phyloP scores from a whole-genome alignment of 1,140 invertebrate species.

The Cydia pomonella region DNA sequence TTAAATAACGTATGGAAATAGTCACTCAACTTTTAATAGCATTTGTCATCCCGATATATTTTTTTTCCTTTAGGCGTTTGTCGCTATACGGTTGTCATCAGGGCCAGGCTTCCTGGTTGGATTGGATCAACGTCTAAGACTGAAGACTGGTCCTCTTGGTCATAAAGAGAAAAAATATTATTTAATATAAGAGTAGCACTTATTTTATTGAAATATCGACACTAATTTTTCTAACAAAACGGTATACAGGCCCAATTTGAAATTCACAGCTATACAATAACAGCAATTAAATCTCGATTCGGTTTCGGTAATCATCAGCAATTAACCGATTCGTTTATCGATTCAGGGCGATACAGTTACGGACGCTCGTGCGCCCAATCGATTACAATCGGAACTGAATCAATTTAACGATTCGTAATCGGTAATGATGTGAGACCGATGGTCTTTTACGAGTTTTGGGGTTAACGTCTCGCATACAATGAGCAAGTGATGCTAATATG shows the following conservation, averaged over 20 bases:
- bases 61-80: too few species aligned
- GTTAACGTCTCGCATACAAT: background rate
- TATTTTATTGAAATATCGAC: too few species aligned
- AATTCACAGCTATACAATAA: constrained; percentile 25
- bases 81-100: too few species aligned
- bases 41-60: too few species aligned
- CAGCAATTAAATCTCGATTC: constrained; percentile 19
- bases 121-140: too few species aligned
- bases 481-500: background rate
- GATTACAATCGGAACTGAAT: constrained; percentile 38
- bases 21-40: too few species aligned
- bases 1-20: too few species aligned
- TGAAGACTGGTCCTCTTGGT: too few species aligned
- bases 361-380: constrained; percentile 35
- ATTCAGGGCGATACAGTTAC: constrained; percentile 32
- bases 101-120: too few species aligned
- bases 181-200: too few species aligned
- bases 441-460: constrained; percentile 21
- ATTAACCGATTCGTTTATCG: constrained; percentile 31
- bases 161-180: too few species aligned
- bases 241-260: background rate
- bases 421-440: constrained; percentile 31
- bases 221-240: background rate
- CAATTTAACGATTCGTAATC: constrained; percentile 32
- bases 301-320: constrained; percentile 27